Conservation (phyloP, 2,113 vertebrate species). For the Dipodomys stephensi region DNA sequence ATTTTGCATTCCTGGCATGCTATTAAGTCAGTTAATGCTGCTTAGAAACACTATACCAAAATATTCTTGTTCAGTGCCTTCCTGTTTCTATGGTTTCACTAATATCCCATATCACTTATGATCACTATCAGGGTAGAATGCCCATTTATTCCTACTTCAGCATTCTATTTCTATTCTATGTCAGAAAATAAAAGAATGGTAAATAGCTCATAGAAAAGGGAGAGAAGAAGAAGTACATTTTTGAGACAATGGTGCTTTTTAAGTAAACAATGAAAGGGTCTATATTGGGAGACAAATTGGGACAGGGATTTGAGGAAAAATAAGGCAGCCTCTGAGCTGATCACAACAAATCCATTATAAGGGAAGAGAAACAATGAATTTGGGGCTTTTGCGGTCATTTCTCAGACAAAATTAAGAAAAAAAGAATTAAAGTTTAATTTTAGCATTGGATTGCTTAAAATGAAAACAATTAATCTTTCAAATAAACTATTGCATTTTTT, state of each 20-base stretch:
- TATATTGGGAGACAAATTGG: not conserved
- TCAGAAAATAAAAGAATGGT: too few relatives aligned
- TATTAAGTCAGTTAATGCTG: not conserved
- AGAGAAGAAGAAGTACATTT: not conserved
- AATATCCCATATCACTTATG: not conserved
- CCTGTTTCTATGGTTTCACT: not conserved
- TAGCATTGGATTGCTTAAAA: not conserved
- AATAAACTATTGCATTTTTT: not conserved
- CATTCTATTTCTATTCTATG: too few relatives aligned
- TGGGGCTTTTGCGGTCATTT: not conserved
- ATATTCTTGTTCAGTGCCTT: not conserved
- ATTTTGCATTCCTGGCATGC: constrained; percentile 28
- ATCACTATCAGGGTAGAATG: not conserved
- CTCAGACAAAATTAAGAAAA: not conserved
- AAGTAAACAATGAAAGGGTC: not conserved
- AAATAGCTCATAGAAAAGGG: not conserved
- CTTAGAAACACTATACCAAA: not conserved
- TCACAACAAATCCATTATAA: not conserved
- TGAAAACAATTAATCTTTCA: not conserved
- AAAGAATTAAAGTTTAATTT: not conserved
- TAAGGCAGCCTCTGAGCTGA: not conserved
- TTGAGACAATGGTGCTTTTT: not conserved
- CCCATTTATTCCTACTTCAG: not conserved
- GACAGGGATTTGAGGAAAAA: not conserved
- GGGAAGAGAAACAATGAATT: not conserved